Base-by-base conservation (phyloP, 92 coral and sea anemone species). In the Desmophyllum pertusum region DNA sequence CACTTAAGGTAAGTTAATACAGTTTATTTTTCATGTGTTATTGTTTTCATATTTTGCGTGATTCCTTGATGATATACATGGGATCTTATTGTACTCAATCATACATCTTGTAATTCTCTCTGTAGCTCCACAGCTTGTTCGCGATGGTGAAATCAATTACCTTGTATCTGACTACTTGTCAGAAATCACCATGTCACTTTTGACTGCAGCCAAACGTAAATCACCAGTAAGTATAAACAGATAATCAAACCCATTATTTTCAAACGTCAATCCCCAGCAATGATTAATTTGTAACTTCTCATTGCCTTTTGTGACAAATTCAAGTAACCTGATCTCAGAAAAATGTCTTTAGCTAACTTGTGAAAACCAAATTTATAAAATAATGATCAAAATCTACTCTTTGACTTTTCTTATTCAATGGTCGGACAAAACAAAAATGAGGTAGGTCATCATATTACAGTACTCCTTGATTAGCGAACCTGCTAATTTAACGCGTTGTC, bases 141-240 rank as follows among this genome's bases (percentile, higher is more conserved):
- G 81, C 38, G 95, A 92, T 66, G 97, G 97, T 39, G 90, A 94
- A 39, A 69, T 96, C 40, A 91, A 96, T 83, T 96, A 86, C 86
- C 84, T 96, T 79, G 98, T 96, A 89, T 94, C 95, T 91, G 99
- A 96, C 86, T 96, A 96, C 84, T 89, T 96, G 85, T 96, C 99
- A 62, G 99, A 96, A 81, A 96, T 96, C 79, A 96, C 99, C 18
- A 96, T 96, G 99, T 96, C 99, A 5, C 90, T 96, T 25, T 80
- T 96, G 86, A 95, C 99, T 35, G 94, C 94, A 81, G 97, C 95
- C 72, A 95, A 94, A 45, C 91, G 86, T 30, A 96, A 92, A 65
- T 86, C 93, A 40, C 98, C 99, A 6, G 99, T 96, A 83, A 87
- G 98, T 91, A 25, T 59, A 33, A 59, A 9, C 8, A n/a, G n/a